Evolutionary conservation across 2,797 vertebrate species (phyloP).

Genomic region (Huso huso): DNA sequence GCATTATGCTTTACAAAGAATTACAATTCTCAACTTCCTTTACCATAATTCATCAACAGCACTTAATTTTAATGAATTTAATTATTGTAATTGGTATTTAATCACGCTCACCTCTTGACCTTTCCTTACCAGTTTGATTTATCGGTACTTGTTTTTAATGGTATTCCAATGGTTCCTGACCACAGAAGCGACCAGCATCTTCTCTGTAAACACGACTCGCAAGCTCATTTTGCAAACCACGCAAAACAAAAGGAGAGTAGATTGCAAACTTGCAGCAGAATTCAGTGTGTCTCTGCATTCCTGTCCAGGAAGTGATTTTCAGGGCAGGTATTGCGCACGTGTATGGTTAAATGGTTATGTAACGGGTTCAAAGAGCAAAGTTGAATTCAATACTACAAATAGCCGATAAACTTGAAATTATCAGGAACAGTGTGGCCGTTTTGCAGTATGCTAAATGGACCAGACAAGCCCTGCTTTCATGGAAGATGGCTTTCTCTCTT

Average conservation of each 20-base stretch:
- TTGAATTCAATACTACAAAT: neutral
- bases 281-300: neutral
- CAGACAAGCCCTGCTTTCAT: too few species aligned
- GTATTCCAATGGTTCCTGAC: conserved; percentile 32
- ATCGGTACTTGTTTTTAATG: conserved; percentile 26
- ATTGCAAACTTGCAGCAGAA: too few species aligned
- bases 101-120: conserved; percentile 23
- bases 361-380: too few species aligned
- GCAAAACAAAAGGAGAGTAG: neutral
- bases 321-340: neutral
- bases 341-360: neutral
- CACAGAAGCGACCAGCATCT: conserved; percentile 18
- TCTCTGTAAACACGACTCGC: neutral
- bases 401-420: neutral
- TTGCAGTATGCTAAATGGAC: neutral
- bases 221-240: neutral
- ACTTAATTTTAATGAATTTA: too few species aligned
- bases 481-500: too few species aligned
- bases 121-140: conserved; percentile 22
- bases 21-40: too few species aligned
- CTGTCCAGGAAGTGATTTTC: neutral
- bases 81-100: neutral
- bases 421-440: neutral
- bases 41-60: too few species aligned
- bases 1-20: too few species aligned